phyloP scores from a whole-genome alignment of 1,140 invertebrate species.

The Mizuhopecten yessoensis region DNA sequence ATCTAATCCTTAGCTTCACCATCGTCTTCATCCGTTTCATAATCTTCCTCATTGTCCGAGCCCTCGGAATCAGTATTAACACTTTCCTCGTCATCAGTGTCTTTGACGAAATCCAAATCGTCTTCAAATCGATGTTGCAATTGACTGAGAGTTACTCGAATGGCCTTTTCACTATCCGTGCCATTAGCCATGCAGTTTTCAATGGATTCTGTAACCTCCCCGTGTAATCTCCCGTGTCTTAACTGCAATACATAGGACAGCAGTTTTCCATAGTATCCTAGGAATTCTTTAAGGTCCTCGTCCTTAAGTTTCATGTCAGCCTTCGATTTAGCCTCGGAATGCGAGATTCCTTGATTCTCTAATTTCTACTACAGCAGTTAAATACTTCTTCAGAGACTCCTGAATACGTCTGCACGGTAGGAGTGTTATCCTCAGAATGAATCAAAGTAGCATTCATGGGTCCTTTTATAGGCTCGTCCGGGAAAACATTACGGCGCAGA shows the following conservation, averaged over 20 bases:
- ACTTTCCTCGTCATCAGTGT: no score
- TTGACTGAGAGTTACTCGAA: background rate
- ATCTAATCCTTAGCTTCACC: conserved; percentile 2
- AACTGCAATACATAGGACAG: no score
- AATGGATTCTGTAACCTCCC: background rate
- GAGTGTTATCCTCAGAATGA: conserved; percentile 29
- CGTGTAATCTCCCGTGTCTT: background rate
- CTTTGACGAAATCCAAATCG: no score
- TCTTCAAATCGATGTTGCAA: background rate
- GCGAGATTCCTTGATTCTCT: background rate
- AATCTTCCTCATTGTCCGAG: no score
- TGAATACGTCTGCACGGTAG: background rate
- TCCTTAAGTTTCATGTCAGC: no score
- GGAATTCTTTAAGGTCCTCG: no score
- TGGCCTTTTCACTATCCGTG: background rate
- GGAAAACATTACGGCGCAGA: background rate
- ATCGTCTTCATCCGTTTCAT: background rate
- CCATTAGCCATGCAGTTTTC: background rate
- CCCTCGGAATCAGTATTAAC: background rate
- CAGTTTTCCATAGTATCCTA: no score
- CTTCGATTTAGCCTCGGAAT: no score
- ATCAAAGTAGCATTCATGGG: background rate
- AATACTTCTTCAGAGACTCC: no score
- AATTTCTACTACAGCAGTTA: no score
- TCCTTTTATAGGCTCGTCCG: background rate